Evolutionary conservation across 2,888 invertebrate species (phyloP), one percentile per base, ranked within the genome.

Genomic region (Rhagium mordax): DNA sequence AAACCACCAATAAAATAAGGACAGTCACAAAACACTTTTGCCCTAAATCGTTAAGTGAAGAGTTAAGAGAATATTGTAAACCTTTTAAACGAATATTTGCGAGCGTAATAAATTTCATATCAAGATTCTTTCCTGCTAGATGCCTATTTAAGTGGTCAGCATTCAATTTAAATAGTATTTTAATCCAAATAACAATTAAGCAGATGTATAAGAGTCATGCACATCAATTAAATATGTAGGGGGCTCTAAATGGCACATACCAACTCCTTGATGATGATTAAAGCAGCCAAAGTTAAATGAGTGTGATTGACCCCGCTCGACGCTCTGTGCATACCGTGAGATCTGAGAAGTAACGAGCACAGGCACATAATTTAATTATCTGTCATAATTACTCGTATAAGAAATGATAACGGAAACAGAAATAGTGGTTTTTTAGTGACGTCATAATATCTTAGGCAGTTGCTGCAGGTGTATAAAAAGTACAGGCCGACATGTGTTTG

Each of bases 111-210:
- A 24, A 66, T 72, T 68, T 59, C 67, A 74, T 72, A 71, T 74
- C 74, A 76, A 74, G 47, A 41, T 48, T 61, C 15, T 61, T 48
- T 47, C 70, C 72, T 71, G 62, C 71, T 68, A 72, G 70, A 64
- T 72, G 71, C 66, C 48, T 60, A 71, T 74, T 70, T 62, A 69
- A 76, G 72, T 74, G 65, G 71, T 74, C 77, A 72, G 76, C 77
- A 69, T 75, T 72, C 79, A 79, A 79, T 78, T 81, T 79, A 79
- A 81, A 79, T 77, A 78, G 68, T 78, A 79, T 78, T 81, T 81
- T 80, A 80, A 81, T 82, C 78, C 80, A 81, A 81, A 79, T 79
- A 81, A 81, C 82, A 81, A 82, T 82, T 81, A 82, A 80, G 74
- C 82, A 82, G 81, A 82, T 82, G 81, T 79, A 80, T 76, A 79